Evolutionary conservation across 2,888 invertebrate species (phyloP), one percentile per base, ranked within the genome.

Genomic region (Automeris io): DNA sequence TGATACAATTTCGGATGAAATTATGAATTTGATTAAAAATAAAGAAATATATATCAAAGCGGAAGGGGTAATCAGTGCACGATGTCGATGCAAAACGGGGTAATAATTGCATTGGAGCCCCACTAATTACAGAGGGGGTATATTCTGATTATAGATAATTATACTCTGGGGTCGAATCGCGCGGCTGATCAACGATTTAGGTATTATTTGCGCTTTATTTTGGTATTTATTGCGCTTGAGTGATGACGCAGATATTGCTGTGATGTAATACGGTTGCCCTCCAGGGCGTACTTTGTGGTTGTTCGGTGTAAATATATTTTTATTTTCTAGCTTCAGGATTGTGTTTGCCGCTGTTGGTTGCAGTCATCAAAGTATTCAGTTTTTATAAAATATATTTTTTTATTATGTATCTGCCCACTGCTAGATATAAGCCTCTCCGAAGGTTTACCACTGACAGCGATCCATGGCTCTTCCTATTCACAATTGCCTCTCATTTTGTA

Each of bases 201-300:
- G 89, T 87, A 89, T 89, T 88, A 89, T 89, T 89, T 88, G 88
- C 89, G 89, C 89, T 89, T 89, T 89, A 88, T 88, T 89, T 88
- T 78, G 87, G 87, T 88, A 88, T 89, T 89, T 89, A 88, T 87
- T 88, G 83, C 88, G 83, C 86, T 80, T 65, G 78, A 81, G 81
- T 87, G 87, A 85, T 81, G 76, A 65, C 80, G 87, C 86, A 81
- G 85, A 86, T 87, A 85, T 85, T 74, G 76, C 64, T 62, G 49
- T 61, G 66, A 29, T n/a, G 70, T 69, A 71, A 69, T 70, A 70
- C 68, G 62, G 65, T 62, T 62, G 68, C 80, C 82, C 82, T 64
- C 46, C 63, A 70, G 78, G 76, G 74, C 58, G 56, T 49, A 67
- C 66, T 65, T 70, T 70, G 56, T 61, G 70, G 68, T 70, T 73